A percentile compares a stretch with the other conserved stretches of the same genome.
These are phyloP conservation scores for Lepeophtheirus nordmannii DNA, from an alignment of 2,888 invertebrate genomes.

Conservation along the genomic window DNA sequence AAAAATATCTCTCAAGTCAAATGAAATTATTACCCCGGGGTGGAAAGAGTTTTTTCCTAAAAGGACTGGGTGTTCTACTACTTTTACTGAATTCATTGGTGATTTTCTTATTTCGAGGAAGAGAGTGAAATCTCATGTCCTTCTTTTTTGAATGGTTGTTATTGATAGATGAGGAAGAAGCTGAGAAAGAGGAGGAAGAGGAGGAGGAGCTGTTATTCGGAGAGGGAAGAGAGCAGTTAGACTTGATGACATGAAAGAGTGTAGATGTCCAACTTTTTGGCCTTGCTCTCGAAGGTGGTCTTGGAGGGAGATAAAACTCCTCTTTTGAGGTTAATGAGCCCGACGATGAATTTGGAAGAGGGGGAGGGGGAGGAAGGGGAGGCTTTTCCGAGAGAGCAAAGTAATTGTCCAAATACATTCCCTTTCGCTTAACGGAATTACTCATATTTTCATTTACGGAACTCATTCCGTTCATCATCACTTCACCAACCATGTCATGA, in stretches of 20 bases:
- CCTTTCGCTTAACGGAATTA: slow-evolving; percentile 5
- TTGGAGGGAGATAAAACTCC: background rate
- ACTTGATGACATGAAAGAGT: slow-evolving; percentile 12
- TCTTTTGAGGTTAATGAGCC: background rate
- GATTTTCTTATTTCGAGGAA: slow-evolving; percentile 4
- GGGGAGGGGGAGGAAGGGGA: background rate
- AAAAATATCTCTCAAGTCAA: background rate
- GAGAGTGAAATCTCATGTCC: slow-evolving; percentile 16
- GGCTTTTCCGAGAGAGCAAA: slow-evolving; percentile 5
- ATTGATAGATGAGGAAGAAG: background rate
- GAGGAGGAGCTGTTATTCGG: background rate
- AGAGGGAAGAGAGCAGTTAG: slow-evolving; percentile 9
- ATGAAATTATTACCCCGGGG: background rate
- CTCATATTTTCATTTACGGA: no score
- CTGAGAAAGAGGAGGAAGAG: background rate
- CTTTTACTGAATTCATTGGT: background rate
- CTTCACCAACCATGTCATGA: no score
- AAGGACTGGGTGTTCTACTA: slow-evolving; percentile 24
- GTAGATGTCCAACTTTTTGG: slow-evolving; percentile 24
- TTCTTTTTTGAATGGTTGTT: background rate
- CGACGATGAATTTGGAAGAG: background rate
- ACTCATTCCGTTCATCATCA: no score
- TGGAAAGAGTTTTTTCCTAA: background rate
- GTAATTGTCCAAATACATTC: slow-evolving; percentile 11
- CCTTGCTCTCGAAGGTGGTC: background rate